Evolutionary conservation across 2,888 invertebrate genomes (phyloP), one percentile per base, ranked within the genome.

Genomic region (Eristalis pertinax): DNA sequence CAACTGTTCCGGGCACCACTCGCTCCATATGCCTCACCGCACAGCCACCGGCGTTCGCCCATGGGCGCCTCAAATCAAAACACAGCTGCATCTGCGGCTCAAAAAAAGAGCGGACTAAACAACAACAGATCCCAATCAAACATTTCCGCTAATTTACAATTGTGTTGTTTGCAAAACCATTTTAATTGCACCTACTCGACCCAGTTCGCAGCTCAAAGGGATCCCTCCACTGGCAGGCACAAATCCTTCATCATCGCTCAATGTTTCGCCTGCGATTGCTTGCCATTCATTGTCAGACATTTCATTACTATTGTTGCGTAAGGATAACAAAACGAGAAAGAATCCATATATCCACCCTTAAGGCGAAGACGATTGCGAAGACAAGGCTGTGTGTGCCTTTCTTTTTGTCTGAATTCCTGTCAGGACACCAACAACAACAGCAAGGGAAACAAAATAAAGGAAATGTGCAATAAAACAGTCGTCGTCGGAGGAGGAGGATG

Each of bases 111-210:
- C 3, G 11, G 26, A 22, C 2, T n/a, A 60, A 2, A 22, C 22
- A 58, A 1, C 0, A n/a, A 60, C 10, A 11, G 82, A 82, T 83
- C 68, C 68, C 79, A 84, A 84, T 87, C 84, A 87, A 84, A 84
- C 76, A 77, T 87, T 84, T 87, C 84, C 84, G 84, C 79, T 87
- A 83, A 87, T 87, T 87, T 87, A 83, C 86, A 87, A 87, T 87
- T 79, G 67, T 29, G 69, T 22, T 74, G 82, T 70, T 87, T 70
- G 79, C 84, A 76, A 84, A 84, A 76, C 79, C 1, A 84, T 87
- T 84, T 87, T 84, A 87, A 87, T 87, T 87, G 87, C 87, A 87
- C 87, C 87, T 84, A 83, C 87, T 87, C 87, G 87, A 87, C 87
- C 87, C 84, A 87, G 84, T 84, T 87, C 64, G 7, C 60, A 84